These are phyloP conservation scores for Setipinna tenuifilis DNA, from an alignment of 2,797 vertebrate genomes.

Conservation along the genomic window DNA sequence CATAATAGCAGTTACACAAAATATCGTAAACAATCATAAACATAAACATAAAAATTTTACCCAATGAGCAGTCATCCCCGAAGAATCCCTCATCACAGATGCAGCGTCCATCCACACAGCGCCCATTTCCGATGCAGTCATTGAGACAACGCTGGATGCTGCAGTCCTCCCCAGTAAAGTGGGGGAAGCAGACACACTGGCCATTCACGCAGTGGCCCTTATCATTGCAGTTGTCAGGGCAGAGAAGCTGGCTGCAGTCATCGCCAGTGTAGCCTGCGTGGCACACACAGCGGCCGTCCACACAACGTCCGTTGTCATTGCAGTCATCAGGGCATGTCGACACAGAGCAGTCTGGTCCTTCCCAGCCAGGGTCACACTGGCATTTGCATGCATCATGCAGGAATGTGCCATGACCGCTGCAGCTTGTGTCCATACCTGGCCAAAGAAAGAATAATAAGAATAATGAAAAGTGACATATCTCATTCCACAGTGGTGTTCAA, in stretches of 20 bases:
- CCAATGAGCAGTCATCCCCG: conserved; percentile 79
- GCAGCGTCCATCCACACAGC: conserved; percentile 83
- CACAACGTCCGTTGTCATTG: conserved; percentile 79
- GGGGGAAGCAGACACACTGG: conserved; percentile 77
- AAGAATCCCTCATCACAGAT: conserved; percentile 82
- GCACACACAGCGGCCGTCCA: conserved; percentile 80
- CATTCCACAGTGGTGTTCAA: not conserved
- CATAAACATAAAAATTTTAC: no score
- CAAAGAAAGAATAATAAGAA: not conserved
- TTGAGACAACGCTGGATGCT: conserved; percentile 73
- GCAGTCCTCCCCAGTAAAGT: conserved; percentile 81
- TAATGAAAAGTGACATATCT: not conserved
- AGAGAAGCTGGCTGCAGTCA: conserved; percentile 78
- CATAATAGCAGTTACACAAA: not conserved
- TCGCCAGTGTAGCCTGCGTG: conserved; percentile 74
- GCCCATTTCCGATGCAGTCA: conserved; percentile 81
- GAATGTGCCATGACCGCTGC: conserved; percentile 80
- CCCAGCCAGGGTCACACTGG: conserved; percentile 83
- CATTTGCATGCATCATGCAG: conserved; percentile 76
- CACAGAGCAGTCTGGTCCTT: conserved; percentile 78
- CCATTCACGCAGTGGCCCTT: conserved; percentile 82
- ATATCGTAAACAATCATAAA: not conserved
- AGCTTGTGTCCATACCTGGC: conserved; percentile 73
- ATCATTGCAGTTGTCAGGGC: conserved; percentile 81
- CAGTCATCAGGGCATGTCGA: conserved; percentile 83